Conservation (phyloP, 30 jellyfish, hydroid and myxozoan species). For the Hydractinia echinata region DNA sequence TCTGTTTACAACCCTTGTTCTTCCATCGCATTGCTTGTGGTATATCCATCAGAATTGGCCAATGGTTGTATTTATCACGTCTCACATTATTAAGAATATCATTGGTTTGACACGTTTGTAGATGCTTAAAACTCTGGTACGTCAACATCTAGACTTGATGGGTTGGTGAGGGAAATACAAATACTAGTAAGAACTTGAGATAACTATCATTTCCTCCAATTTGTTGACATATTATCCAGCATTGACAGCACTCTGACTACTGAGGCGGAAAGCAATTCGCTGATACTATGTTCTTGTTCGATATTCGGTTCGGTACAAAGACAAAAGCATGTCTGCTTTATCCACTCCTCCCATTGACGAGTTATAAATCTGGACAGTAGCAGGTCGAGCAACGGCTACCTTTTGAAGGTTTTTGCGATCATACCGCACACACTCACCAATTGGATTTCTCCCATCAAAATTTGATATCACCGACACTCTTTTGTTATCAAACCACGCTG, state of each 20-base stretch:
- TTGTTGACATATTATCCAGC: slow-evolving; percentile 11
- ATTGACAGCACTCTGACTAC: slow-evolving; percentile 32
- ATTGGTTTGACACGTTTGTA: too few relatives aligned
- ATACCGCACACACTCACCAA: background rate
- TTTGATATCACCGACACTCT: slow-evolving; percentile 11
- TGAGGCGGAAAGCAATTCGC: slow-evolving; percentile 41
- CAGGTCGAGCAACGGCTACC: background rate
- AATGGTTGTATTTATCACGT: background rate
- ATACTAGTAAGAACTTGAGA: slow-evolving; percentile 20
- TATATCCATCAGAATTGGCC: background rate
- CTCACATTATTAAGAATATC: background rate
- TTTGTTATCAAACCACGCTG: slow-evolving; percentile 20
- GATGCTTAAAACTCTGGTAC: slow-evolving; percentile 15
- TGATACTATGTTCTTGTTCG: slow-evolving; percentile 45
- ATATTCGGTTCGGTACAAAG: slow-evolving; percentile 46
- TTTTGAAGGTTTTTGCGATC: too few relatives aligned
- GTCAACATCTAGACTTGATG: slow-evolving; percentile 11
- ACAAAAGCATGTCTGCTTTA: slow-evolving; percentile 27
- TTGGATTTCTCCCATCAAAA: slow-evolving; percentile 10
- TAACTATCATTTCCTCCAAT: slow-evolving; percentile 38
- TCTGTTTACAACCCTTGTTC: background rate
- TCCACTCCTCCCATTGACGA: slow-evolving; percentile 10
- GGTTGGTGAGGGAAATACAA: slow-evolving; percentile 16
- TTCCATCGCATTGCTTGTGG: background rate
- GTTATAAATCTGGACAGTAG: slow-evolving; percentile 23